These are phyloP conservation scores for Andrena hattorfiana DNA, from an alignment of 2,888 invertebrate genomes.

Conservation along the genomic window DNA sequence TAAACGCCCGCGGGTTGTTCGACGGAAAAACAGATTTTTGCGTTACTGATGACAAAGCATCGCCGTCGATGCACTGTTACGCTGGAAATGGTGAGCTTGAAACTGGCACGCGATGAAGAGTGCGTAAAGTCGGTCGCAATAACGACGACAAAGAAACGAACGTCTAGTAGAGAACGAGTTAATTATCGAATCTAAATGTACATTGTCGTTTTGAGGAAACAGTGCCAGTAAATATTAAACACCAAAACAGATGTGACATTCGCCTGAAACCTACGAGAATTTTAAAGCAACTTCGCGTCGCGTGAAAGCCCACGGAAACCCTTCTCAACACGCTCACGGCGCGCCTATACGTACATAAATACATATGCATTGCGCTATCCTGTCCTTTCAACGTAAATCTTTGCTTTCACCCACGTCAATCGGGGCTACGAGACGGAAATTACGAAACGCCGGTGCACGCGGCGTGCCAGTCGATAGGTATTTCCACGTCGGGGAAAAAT, in stretches of 20 bases:
- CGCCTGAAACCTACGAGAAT: slow-evolving; percentile 10
- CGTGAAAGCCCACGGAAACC: slow-evolving; percentile 37
- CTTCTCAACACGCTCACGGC: slow-evolving; percentile 32
- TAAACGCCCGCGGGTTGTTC: slow-evolving; percentile 50
- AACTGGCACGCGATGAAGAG: slow-evolving; percentile 28
- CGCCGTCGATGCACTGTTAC: slow-evolving; percentile 35
- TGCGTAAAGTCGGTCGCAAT: neutral
- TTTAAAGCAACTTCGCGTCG: slow-evolving; percentile 44
- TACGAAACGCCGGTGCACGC: slow-evolving; percentile 76
- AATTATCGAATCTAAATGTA: neutral
- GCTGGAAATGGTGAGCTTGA: slow-evolving; percentile 51
- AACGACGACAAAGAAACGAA: neutral
- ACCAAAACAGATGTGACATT: neutral
- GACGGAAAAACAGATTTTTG: slow-evolving; percentile 55
- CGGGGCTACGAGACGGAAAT: slow-evolving; percentile 77
- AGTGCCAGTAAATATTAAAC: slow-evolving; percentile 10
- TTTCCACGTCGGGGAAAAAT: slow-evolving; percentile 81
- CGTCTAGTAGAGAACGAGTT: neutral
- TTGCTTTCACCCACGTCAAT: slow-evolving; percentile 71
- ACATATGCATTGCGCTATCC: slow-evolving; percentile 42
- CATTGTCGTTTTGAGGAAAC: slow-evolving; percentile 31
- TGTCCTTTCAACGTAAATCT: slow-evolving; percentile 72
- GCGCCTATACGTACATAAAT: slow-evolving; percentile 30
- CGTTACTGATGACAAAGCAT: slow-evolving; percentile 44
- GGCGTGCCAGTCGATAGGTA: slow-evolving; percentile 76